A percentile compares a stretch with the other conserved stretches of the same genome.
phyloP scores from a whole-genome alignment of 2,797 vertebrate genomes.

The Erethizon dorsatum region DNA sequence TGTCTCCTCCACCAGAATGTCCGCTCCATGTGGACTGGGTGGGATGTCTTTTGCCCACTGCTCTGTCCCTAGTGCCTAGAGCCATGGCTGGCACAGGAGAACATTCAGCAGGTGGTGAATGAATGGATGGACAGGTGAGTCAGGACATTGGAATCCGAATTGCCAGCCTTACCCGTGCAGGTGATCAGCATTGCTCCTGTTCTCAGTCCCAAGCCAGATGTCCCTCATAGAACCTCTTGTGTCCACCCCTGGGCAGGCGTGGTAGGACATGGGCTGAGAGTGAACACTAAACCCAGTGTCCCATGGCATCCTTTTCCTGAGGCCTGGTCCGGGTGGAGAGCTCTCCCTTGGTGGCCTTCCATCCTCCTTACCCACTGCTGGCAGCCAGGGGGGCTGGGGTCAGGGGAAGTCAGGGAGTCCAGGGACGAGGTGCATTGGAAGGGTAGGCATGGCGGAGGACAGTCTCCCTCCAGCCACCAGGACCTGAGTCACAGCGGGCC shows the following conservation, averaged over 20 bases:
- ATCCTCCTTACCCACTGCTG: neutral
- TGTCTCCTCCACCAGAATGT: neutral
- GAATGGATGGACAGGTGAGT: no score
- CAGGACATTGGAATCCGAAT: neutral
- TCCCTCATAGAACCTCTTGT: neutral
- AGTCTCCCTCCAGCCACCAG: neutral
- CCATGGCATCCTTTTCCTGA: neutral
- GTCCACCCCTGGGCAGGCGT: neutral
- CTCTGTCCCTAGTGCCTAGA: neutral
- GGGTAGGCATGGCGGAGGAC: neutral
- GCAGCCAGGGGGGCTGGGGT: neutral
- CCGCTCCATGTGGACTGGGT: neutral
- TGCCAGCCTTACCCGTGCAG: fast-evolving
- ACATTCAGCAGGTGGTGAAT: neutral
- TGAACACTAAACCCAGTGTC: neutral
- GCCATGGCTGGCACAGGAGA: neutral
- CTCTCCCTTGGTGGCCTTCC: neutral
- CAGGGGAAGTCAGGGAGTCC: neutral
- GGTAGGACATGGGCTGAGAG: neutral
- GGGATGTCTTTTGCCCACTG: neutral
- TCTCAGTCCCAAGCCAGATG: neutral
- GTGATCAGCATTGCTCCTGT: neutral
- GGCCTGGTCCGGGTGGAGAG: neutral
- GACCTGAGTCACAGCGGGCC: conserved; percentile 1
- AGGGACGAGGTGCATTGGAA: neutral